Percentiles rank a stretch among this genome's conserved stretches.
Conservation (phyloP, 2,888 invertebrate species). For the Synergus umbraculus region DNA sequence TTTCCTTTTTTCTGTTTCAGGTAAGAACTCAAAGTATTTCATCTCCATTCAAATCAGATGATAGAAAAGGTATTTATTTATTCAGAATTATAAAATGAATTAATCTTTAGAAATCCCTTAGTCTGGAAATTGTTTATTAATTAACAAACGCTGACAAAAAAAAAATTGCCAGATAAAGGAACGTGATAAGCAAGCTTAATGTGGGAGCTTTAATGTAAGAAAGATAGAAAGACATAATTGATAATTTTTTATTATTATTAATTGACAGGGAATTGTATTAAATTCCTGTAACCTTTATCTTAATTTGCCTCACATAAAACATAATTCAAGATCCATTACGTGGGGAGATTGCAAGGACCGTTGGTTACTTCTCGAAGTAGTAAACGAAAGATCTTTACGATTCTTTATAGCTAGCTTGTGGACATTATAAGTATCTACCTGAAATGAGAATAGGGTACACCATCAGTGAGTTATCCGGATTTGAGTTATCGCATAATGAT, state of each 20-base stretch:
- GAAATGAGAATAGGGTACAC: slow-evolving; percentile 22
- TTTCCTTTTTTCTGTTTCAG: slow-evolving; percentile 13
- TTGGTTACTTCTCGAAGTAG: slow-evolving; percentile 5
- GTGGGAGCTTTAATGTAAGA: no score
- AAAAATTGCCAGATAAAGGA: no score
- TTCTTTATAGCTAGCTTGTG: not conserved
- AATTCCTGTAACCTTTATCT: not conserved
- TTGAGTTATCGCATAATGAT: slow-evolving; percentile 29
- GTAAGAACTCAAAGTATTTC: slow-evolving; percentile 1
- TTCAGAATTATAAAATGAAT: no score
- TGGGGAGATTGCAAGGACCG: not conserved
- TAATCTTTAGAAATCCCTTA: no score
- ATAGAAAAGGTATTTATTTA: not conserved
- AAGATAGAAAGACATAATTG: no score
- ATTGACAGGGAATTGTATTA: no score
- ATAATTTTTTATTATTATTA: no score
- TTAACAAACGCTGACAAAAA: no score
- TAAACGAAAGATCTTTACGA: slow-evolving; percentile 11
- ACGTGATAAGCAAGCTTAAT: no score
- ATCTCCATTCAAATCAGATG: no score
- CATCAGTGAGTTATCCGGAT: slow-evolving; percentile 33
- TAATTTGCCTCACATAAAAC: not conserved
- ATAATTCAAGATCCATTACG: not conserved
- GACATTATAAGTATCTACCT: slow-evolving; percentile 1
- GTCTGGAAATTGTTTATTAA: no score